Percentiles rank a stretch among this genome's conserved stretches.
phyloP scores from a whole-genome alignment of 2,888 invertebrate species.

The Melipona bicolor region DNA sequence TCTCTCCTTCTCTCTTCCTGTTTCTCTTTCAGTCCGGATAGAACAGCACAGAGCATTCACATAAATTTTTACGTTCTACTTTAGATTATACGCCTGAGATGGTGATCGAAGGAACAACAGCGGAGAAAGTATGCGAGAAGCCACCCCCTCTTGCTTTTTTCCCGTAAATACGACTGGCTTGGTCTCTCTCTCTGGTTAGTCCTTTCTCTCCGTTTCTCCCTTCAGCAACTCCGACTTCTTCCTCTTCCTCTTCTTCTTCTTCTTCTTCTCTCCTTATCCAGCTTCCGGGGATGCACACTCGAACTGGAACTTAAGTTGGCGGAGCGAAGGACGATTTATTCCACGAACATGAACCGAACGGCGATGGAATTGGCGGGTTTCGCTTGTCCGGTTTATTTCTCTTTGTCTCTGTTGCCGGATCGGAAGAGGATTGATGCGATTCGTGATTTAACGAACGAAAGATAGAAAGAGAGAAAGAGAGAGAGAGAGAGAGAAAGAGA shows the following conservation, averaged over 20 bases:
- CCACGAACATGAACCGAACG: constrained; percentile 1
- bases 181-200: constrained; percentile 20
- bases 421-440: not conserved
- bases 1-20: no score
- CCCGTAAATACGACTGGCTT: constrained; percentile 51
- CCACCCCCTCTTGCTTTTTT: constrained; percentile 51
- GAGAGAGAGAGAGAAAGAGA: no score
- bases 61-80: constrained; percentile 78
- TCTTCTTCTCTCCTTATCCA: not conserved
- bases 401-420: not conserved
- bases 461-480: no score
- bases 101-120: constrained; percentile 68
- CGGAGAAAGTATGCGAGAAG: constrained; percentile 59
- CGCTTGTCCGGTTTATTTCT: constrained; percentile 11
- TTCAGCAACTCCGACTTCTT: constrained; percentile 50
- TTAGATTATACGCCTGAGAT: constrained; percentile 81
- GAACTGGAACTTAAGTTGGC: constrained; percentile 31
- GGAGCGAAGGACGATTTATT: constrained; percentile 54
- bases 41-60: constrained; percentile 58
- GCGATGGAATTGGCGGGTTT: constrained; percentile 42
- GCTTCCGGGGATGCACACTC: constrained; percentile 15
- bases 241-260: not conserved
- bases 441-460: not conserved
- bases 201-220: constrained; percentile 21
- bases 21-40: not conserved